Base-by-base conservation (phyloP, 2,797 vertebrate genomes). In the Manis javanica region DNA sequence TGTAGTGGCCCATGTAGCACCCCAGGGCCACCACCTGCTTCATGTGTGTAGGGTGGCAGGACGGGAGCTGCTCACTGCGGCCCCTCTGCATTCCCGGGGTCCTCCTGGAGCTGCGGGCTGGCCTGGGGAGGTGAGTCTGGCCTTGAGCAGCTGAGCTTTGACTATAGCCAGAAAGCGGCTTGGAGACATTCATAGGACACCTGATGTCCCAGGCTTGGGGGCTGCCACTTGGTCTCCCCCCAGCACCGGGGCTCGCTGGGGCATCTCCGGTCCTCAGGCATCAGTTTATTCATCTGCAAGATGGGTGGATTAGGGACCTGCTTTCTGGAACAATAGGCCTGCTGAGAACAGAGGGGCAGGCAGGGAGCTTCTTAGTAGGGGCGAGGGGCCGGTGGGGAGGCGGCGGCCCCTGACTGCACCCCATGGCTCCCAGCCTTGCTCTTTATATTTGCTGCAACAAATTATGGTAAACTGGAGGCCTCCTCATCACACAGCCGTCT, bases 401-500 rank as follows among this genome's bases (percentile, higher is more conserved):
- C 8, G 0, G 39, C 13, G 37, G 37, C 37, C 24, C 59, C 1
- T 0, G 3, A 49, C 31, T 3, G 16, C 21, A 0, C 5, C 18
- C 29, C 9, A 0, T 24, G 31, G 74, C 23, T 15, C 87, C 55
- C 49, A 14, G 29, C 19, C 26, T 1, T 10, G 16, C 16, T 51
- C 29, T 85, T 10, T 2, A 15, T 9, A 2, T 18, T 2, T 24
- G 23, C 14, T 8, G 5, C 11, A 4, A 63, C 7, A 7, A 16
- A 42, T 24, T 0, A 2, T 3, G 46, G 7, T 39, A 2, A 23
- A 0, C 81, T 1, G 23, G 61, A 24, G 37, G 23, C 53, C 34
- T 18, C 37, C 2, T 9, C 7, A 0, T 6, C 34, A 5, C 0
- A 0, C 0, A 16, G 19, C 77, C 1, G 0, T 37, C 57, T 9